A percentile compares a stretch with the other conserved stretches of the same genome.
phyloP scores from a whole-genome alignment of 2,113 vertebrate genomes.

The Dolichallabes microphthalmus region DNA sequence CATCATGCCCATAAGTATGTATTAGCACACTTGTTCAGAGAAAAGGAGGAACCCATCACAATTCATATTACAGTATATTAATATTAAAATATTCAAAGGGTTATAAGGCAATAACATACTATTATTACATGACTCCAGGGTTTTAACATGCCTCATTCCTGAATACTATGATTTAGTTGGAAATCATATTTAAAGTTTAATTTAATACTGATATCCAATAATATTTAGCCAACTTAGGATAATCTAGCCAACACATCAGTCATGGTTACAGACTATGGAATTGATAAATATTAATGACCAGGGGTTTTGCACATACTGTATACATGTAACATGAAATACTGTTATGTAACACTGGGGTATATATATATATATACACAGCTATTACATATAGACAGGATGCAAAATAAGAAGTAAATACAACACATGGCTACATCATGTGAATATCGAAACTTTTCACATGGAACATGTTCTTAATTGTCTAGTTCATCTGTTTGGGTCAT shows the following conservation, averaged over 20 bases:
- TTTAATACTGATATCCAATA: conserved; percentile 5
- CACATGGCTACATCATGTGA: conserved; percentile 24
- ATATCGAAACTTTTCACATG: background rate
- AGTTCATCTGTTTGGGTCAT: background rate
- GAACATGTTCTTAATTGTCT: background rate
- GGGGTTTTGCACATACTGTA: conserved; percentile 21
- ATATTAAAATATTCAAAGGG: conserved; percentile 22
- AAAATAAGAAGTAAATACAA: conserved; percentile 34
- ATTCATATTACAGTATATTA: background rate
- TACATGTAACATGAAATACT: conserved; percentile 5
- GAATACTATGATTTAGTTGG: background rate
- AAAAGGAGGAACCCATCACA: background rate
- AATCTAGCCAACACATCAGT: conserved; percentile 4
- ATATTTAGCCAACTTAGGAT: background rate
- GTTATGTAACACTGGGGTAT: background rate
- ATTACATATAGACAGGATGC: conserved; percentile 10
- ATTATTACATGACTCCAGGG: conserved; percentile 15
- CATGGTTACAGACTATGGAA: conserved; percentile 1
- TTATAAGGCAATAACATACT: conserved; percentile 16
- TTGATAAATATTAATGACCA: conserved; percentile 13
- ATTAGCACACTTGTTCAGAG: conserved; percentile 4
- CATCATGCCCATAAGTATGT: conserved; percentile 10
- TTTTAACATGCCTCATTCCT: conserved; percentile 28
- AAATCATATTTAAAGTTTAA: conserved; percentile 1
- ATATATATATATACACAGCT: background rate